Base-by-base conservation (phyloP, 1,140 invertebrate species). In the Formica exsecta region DNA sequence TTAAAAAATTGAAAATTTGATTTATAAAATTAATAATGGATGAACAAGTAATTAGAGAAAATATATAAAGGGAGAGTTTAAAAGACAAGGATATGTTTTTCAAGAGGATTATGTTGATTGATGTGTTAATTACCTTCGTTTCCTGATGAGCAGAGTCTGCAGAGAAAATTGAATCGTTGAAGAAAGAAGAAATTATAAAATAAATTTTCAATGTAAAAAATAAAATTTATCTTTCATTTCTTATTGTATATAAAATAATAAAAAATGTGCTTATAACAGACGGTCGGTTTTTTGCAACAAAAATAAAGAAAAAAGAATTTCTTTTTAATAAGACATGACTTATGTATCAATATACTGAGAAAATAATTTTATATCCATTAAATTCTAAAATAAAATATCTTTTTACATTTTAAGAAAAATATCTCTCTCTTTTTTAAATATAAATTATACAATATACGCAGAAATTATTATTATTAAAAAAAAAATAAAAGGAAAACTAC, bases 1-100 rank as follows among this genome's bases (percentile, higher is more conserved):
- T 11, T 13, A 48, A 2, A 71, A 51, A 71, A 36, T 71, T 54
- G 32, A 57, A 54, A 71, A 48, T 70, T 44, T 19, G 6, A 11
- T 71, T 54, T 19, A 54, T 32, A 71, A 32, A 71, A 6, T 13
- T 4, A 54, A 71, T n/a, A 51, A 71, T 16, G 11, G 9, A 32
- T 38, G 48, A 71, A n/a, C 32, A 71, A 41, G 51, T 36, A 73
- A 73, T 22, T 61, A 41, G 36, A 19, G 25, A 76, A 76, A 25
- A 61, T 41, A 7, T 36, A 32, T 32, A 32, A 32, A 32, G 32
- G 1, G 3, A 36, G 61, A 13, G 22, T 11, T 38, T 16, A 38
- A 11, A 16, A 29, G 16, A 62, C 13, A 61, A 41, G 7, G 4
- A 9, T 41, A 38, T 6, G 3, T 59, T 74, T 22, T 22, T 36